These are phyloP conservation scores for Antheraea pernyi DNA, from an alignment of 1,140 invertebrate species.

Conservation along the genomic window DNA sequence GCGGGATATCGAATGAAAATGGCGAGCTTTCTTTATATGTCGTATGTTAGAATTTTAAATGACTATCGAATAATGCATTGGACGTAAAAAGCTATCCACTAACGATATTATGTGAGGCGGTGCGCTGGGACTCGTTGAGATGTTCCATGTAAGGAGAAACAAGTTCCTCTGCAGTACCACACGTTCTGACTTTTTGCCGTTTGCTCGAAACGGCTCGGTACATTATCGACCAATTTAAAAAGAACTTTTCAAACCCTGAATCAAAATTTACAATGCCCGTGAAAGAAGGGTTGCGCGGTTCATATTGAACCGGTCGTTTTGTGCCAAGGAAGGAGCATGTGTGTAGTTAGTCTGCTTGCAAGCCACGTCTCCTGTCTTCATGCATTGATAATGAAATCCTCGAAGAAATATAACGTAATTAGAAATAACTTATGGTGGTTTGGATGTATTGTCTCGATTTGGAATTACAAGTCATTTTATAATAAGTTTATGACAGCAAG, in stretches of 20 bases:
- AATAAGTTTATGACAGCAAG: neutral
- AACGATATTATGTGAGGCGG: slow-evolving; percentile 76
- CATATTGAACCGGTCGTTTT: slow-evolving; percentile 16
- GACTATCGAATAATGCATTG: slow-evolving; percentile 77
- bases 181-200: slow-evolving; percentile 74
- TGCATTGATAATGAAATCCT: slow-evolving; percentile 72
- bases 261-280: neutral
- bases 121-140: slow-evolving; percentile 66
- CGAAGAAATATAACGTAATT: slow-evolving; percentile 54
- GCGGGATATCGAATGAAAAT: slow-evolving; percentile 70
- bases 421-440: slow-evolving; percentile 39
- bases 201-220: slow-evolving; percentile 63
- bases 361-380: slow-evolving; percentile 59
- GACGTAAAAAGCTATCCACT: slow-evolving; percentile 76
- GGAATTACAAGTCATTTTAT: neutral
- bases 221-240: slow-evolving; percentile 36
- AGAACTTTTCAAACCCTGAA: slow-evolving; percentile 13
- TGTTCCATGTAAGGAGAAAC: slow-evolving; percentile 73
- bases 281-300: neutral
- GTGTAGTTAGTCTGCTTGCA: slow-evolving; percentile 63
- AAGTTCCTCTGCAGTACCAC: slow-evolving; percentile 73
- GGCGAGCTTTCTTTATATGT: slow-evolving; percentile 72
- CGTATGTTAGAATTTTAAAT: slow-evolving; percentile 78
- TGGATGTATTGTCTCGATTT: slow-evolving; percentile 5
- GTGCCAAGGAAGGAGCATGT: slow-evolving; percentile 54